A percentile compares a stretch with the other conserved stretches of the same genome.
phyloP scores from a whole-genome alignment of 2,888 invertebrate species.

The Teleogryllus oceanicus region DNA sequence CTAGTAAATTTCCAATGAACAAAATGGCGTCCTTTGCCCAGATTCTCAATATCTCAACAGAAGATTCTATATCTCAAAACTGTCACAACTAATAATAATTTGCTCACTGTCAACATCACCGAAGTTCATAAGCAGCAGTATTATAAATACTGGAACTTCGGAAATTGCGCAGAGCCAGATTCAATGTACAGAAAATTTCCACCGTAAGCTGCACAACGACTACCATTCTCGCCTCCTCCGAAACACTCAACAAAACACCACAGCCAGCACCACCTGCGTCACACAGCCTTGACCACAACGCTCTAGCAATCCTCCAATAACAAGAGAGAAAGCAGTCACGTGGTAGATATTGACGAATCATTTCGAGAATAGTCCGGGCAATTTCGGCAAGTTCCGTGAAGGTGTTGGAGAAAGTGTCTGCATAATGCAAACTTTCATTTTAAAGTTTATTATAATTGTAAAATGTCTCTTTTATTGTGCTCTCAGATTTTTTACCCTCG shows the following conservation, averaged over 20 bases:
- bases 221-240: background rate
- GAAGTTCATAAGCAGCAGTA: background rate
- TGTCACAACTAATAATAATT: background rate
- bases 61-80: constrained; percentile 18
- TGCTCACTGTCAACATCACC: constrained; percentile 22
- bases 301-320: constrained; percentile 27
- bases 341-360: constrained; percentile 31
- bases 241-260: background rate
- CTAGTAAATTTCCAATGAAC: constrained; percentile 31
- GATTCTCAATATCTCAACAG: constrained; percentile 21
- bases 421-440: background rate
- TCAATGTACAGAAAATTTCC: no score
- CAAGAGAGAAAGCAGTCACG: constrained; percentile 26
- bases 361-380: constrained; percentile 19
- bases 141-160: background rate
- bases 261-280: constrained; percentile 30
- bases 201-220: background rate
- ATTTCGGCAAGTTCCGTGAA: constrained; percentile 12
- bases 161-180: background rate
- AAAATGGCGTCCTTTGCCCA: constrained; percentile 34
- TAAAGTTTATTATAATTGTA: no score
- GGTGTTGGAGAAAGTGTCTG: background rate
- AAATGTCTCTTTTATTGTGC: no score
- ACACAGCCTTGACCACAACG: background rate
- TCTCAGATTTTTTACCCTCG: no score